phyloP scores from a whole-genome alignment of 2,888 invertebrate species.

The Cephalotes varians region DNA sequence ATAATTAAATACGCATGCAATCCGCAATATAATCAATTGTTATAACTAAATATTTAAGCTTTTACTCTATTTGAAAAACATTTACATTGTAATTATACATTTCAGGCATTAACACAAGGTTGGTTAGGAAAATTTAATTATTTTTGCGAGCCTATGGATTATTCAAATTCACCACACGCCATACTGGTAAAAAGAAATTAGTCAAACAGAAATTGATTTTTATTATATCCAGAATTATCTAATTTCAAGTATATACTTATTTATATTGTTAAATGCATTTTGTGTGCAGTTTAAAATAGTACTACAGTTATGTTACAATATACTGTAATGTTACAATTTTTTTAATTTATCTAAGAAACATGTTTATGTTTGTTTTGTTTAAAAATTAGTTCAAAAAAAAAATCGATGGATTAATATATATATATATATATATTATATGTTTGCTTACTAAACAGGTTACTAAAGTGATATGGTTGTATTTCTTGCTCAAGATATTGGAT shows the following conservation, averaged over 20 bases:
- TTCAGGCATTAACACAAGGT: constrained; percentile 75
- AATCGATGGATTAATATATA: neutral
- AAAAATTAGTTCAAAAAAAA: neutral
- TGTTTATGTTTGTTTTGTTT: constrained; percentile 10
- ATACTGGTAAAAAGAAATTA: constrained; percentile 71
- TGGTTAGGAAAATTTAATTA: constrained; percentile 88
- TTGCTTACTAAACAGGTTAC: constrained; percentile 84
- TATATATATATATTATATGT: neutral
- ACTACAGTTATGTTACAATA: too few relatives aligned
- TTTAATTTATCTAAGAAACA: neutral
- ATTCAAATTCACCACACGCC: constrained; percentile 88
- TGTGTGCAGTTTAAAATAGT: neutral
- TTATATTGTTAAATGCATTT: neutral
- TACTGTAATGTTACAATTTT: neutral
- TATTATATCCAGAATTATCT: neutral
- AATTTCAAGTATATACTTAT: neutral
- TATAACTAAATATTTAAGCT: neutral
- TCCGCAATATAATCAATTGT: neutral
- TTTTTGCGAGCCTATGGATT: constrained; percentile 91
- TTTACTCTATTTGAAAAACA: neutral
- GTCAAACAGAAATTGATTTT: neutral
- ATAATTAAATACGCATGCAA: neutral
- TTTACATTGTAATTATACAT: neutral
- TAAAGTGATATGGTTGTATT: constrained; percentile 89
- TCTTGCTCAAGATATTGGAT: constrained; percentile 90